Evolutionary conservation across 2,797 vertebrate genomes (phyloP).

Genomic region (Galaxias olidus): DNA sequence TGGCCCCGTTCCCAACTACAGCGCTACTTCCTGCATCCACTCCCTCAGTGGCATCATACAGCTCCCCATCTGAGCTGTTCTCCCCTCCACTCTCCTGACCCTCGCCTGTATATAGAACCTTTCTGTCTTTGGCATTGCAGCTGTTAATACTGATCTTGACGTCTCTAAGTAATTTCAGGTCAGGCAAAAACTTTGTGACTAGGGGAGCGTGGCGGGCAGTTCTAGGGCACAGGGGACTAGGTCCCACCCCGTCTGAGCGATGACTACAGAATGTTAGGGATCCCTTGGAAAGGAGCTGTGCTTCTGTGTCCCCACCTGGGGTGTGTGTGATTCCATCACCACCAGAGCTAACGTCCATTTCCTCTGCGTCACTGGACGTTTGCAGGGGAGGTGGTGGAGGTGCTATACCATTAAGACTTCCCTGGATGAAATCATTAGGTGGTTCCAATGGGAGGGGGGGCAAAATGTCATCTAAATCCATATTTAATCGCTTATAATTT

Average conservation of each 20-base stretch:
- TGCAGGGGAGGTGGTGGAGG: conserved; percentile 99
- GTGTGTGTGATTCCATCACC: conserved; percentile 99
- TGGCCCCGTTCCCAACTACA: conserved; percentile 66
- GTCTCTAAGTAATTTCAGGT: conserved; percentile 95
- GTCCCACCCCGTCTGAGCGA: conserved; percentile 78
- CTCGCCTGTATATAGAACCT: conserved; percentile 91
- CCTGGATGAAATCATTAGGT: conserved; percentile 82
- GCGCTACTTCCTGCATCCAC: conserved; percentile 74
- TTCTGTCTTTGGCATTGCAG: conserved; percentile 94
- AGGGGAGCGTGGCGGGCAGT: conserved; percentile 94
- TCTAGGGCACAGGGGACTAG: conserved; percentile 85
- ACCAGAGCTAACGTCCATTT: conserved; percentile 99
- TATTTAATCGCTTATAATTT: conserved; percentile 67
- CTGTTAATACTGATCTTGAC: conserved; percentile 96
- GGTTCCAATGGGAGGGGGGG: conserved; percentile 94
- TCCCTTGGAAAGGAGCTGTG: conserved; percentile 83
- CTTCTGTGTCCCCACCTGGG: conserved; percentile 87
- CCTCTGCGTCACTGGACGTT: conserved; percentile 99
- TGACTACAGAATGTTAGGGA: conserved; percentile 85
- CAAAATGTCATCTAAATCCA: conserved; percentile 88
- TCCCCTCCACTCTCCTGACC: conserved; percentile 78
- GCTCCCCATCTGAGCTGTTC: conserved; percentile 81
- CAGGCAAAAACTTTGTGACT: conserved; percentile 90
- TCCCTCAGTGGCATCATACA: conserved; percentile 82
- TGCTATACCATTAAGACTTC: conserved; percentile 82